Percentiles rank a stretch among this genome's conserved stretches.
Conservation (phyloP, 2,113 vertebrate species). For the Chaetura pelagica region DNA sequence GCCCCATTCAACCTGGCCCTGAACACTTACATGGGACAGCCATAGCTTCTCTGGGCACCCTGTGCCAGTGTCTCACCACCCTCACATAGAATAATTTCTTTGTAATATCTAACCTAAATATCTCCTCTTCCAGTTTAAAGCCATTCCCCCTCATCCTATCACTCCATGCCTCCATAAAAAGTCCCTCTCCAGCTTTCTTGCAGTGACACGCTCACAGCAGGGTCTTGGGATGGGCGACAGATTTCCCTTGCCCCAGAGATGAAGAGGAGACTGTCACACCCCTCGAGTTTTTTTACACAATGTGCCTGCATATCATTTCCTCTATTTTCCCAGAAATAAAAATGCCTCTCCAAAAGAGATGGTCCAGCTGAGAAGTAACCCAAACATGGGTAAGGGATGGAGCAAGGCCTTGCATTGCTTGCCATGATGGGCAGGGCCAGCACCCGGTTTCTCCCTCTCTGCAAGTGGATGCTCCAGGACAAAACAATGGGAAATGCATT, state of each 20-base stretch:
- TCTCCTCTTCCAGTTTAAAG: too few relatives aligned
- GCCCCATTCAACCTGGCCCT: too few relatives aligned
- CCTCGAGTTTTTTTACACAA: neutral
- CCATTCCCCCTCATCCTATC: too few relatives aligned
- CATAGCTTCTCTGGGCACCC: too few relatives aligned
- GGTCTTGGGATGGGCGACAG: neutral
- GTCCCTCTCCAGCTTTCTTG: too few relatives aligned
- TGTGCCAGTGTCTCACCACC: too few relatives aligned
- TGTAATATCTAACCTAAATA: too few relatives aligned
- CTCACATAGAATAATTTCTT: too few relatives aligned
- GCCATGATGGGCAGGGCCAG: neutral
- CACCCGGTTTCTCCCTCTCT: neutral
- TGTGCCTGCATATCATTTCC: neutral
- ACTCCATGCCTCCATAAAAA: too few relatives aligned
- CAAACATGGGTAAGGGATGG: neutral
- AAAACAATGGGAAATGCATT: neutral
- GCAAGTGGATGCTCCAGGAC: neutral
- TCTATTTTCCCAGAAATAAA: neutral
- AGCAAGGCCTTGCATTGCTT: neutral
- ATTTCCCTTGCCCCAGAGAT: neutral
- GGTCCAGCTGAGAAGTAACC: neutral
- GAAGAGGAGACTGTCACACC: neutral
- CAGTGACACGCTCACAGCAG: neutral
- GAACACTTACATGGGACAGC: too few relatives aligned
- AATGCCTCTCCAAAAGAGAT: fast-evolving